A percentile compares a stretch with the other conserved stretches of the same genome.
Evolutionary conservation across 1,140 invertebrate species (phyloP).

Genomic region (Coelopa frigida): DNA sequence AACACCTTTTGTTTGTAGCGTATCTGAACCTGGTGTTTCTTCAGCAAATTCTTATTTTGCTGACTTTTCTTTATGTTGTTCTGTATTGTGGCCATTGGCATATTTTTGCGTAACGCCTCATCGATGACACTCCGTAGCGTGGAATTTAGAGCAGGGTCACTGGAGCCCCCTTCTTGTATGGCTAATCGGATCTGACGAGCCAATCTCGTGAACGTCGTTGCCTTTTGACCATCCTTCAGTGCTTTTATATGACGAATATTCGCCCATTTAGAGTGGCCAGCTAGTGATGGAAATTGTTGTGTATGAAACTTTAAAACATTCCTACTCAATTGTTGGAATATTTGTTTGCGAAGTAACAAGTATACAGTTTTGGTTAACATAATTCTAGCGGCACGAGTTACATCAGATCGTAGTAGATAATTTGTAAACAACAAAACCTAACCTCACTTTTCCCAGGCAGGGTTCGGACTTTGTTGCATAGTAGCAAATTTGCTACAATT

Average conservation of each 20-base stretch:
- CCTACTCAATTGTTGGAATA: too few relatives aligned
- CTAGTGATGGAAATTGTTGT: conserved; percentile 46
- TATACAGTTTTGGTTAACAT: too few relatives aligned
- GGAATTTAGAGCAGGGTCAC: conserved; percentile 52
- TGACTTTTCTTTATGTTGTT: conserved; percentile 48
- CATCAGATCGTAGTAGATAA: too few relatives aligned
- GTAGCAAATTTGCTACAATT: too few relatives aligned
- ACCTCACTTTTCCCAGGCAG: too few relatives aligned
- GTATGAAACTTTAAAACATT: not conserved
- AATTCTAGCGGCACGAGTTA: too few relatives aligned
- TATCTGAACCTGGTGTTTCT: conserved; percentile 41
- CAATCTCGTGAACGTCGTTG: conserved; percentile 45
- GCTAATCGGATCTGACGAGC: conserved; percentile 50
- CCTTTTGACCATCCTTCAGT: conserved; percentile 53
- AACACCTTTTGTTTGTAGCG: conserved; percentile 36
- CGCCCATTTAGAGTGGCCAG: conserved; percentile 68
- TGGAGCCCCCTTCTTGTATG: conserved; percentile 49
- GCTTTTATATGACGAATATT: conserved; percentile 63
- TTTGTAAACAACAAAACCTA: too few relatives aligned
- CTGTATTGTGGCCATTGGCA: conserved; percentile 54
- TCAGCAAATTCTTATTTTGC: conserved; percentile 31
- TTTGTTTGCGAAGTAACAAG: too few relatives aligned
- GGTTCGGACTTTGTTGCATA: too few relatives aligned
- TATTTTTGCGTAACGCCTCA: conserved; percentile 51
- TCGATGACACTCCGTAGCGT: conserved; percentile 52